A percentile compares a stretch with the other conserved stretches of the same genome.
These are phyloP conservation scores for Gymnodraco acuticeps DNA, from an alignment of 2,797 vertebrate genomes.

Conservation along the genomic window DNA sequence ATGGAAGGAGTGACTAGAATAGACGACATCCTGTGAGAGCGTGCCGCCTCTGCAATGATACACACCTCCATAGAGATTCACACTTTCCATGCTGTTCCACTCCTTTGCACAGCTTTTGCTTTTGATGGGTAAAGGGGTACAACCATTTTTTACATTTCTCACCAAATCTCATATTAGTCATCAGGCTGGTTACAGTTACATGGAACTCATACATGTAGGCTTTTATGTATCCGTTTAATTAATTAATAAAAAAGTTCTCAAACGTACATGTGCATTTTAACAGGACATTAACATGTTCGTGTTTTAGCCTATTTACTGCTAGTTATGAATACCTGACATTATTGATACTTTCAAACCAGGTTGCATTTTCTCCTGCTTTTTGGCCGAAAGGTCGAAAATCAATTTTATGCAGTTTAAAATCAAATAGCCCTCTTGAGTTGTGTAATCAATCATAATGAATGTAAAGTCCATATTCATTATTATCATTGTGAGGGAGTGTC, in stretches of 20 bases:
- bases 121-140: too few relatives aligned
- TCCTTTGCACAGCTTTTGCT: not conserved
- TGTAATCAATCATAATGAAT: not conserved
- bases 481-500: not conserved
- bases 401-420: not conserved
- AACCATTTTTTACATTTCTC: slow-evolving; percentile 18
- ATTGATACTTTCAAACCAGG: not conserved
- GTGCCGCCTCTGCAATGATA: slow-evolving; percentile 52
- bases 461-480: not conserved
- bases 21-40: slow-evolving; percentile 79
- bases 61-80: slow-evolving; percentile 68
- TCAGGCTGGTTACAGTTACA: not conserved
- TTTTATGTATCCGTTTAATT: not conserved
- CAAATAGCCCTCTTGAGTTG: not conserved
- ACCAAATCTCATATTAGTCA: slow-evolving; percentile 14
- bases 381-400: not conserved
- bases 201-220: not conserved
- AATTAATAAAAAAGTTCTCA: not conserved
- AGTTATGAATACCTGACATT: not conserved
- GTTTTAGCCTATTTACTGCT: not conserved
- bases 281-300: not conserved
- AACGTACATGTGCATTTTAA: not conserved
- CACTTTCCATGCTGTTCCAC: slow-evolving; percentile 74
- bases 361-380: not conserved
- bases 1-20: slow-evolving; percentile 75